These are phyloP conservation scores for Meiosimyza platycephala DNA, from an alignment of 2,888 invertebrate species.

Conservation along the genomic window DNA sequence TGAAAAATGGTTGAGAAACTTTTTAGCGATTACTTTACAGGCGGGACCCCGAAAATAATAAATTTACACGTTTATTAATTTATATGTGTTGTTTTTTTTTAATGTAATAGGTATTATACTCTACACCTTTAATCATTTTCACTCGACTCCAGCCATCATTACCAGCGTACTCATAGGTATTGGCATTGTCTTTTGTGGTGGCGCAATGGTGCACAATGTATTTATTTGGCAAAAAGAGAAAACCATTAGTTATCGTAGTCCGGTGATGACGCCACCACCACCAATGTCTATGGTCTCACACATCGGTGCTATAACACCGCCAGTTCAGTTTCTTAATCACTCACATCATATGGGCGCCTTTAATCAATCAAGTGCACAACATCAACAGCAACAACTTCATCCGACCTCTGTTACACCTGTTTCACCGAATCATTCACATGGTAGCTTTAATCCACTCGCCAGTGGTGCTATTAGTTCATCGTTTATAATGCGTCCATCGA, in stretches of 20 bases:
- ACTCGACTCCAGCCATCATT: conserved; percentile 90
- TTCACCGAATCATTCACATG: conserved; percentile 67
- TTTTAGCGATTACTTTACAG: neutral
- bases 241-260: conserved; percentile 78
- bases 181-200: conserved; percentile 91
- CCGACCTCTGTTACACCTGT: conserved; percentile 67
- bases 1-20: neutral
- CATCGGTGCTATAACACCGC: conserved; percentile 54
- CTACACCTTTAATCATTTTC: conserved; percentile 92
- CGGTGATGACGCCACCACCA: conserved; percentile 15
- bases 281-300: conserved; percentile 53
- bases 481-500: conserved; percentile 62
- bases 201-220: conserved; percentile 94
- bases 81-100: conserved; percentile 2
- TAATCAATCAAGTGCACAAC: conserved; percentile 27
- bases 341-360: conserved; percentile 30
- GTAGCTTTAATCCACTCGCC: conserved; percentile 64
- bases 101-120: conserved; percentile 82
- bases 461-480: conserved; percentile 58
- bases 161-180: conserved; percentile 91
- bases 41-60: neutral
- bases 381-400: conserved; percentile 50
- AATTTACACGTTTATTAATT: neutral
- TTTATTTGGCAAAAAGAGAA: conserved; percentile 95
- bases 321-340: conserved; percentile 53